phyloP scores from a whole-genome alignment of 2,113 vertebrate genomes.

The Cebidichthys violaceus region DNA sequence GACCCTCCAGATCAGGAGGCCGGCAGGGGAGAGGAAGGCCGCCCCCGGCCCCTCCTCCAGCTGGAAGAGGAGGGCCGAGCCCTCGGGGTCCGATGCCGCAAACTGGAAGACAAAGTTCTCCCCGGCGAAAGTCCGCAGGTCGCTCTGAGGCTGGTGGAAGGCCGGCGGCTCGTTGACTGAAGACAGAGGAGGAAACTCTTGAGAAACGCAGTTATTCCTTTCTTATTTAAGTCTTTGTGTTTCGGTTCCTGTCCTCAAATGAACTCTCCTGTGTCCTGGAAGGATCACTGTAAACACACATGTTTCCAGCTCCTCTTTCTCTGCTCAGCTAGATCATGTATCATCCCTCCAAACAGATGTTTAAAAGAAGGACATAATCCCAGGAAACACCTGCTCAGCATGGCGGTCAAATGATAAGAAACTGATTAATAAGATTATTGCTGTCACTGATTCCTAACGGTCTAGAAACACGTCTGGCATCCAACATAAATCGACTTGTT shows the following conservation, averaged over 20 bases:
- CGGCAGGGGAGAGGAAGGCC: constrained; percentile 83
- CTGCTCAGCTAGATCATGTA: not conserved
- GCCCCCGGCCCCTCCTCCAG: constrained; percentile 81
- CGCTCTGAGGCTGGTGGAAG: constrained; percentile 79
- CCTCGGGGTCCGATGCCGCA: constrained; percentile 83
- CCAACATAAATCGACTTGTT: not conserved
- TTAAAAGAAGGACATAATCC: not conserved
- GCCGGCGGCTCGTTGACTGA: constrained; percentile 84
- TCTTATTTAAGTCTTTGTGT: constrained; percentile 1
- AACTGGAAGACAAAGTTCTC: constrained; percentile 90
- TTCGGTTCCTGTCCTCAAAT: constrained; percentile 36
- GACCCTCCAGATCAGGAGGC: constrained; percentile 87
- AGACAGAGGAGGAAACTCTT: not conserved
- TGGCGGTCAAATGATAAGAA: not conserved
- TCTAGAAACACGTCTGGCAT: not conserved
- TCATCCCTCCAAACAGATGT: constrained; percentile 18
- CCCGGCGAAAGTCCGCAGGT: constrained; percentile 83
- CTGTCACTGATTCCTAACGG: not conserved
- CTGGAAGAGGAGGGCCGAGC: constrained; percentile 86
- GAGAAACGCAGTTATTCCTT: not conserved
- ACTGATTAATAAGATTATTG: constrained; percentile 11
- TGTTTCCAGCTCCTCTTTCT: constrained; percentile 7
- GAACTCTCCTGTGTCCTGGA: constrained; percentile 19
- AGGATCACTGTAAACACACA: constrained; percentile 1
- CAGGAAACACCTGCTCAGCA: constrained; percentile 30